These are phyloP conservation scores for Yponomeuta sedellus DNA, from an alignment of 2,888 invertebrate genomes.

Conservation along the genomic window DNA sequence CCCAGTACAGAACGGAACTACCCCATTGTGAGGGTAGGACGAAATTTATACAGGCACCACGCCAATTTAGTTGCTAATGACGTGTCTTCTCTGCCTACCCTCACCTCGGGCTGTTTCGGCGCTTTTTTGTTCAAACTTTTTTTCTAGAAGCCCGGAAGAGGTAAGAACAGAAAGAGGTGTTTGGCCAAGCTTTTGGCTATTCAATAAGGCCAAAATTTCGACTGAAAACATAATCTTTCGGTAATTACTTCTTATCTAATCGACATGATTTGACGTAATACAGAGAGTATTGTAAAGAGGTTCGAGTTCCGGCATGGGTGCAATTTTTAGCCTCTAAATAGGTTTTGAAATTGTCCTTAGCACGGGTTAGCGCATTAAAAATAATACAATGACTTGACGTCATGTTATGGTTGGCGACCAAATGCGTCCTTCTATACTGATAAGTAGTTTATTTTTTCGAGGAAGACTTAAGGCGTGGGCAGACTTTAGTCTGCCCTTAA, in stretches of 20 bases:
- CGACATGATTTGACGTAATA: no score
- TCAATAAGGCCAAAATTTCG: no score
- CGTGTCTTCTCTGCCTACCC: constrained; percentile 4
- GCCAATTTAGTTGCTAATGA: constrained; percentile 6
- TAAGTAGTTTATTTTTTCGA: background rate
- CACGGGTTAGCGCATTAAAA: no score
- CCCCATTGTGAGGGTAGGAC: background rate
- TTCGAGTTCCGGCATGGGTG: no score
- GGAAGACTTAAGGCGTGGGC: background rate
- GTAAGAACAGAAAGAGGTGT: no score
- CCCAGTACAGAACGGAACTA: background rate
- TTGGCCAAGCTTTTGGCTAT: no score
- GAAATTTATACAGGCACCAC: background rate
- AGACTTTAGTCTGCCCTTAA: background rate
- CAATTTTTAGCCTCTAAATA: no score
- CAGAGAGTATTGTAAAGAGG: no score
- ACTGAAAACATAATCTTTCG: no score
- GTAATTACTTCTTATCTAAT: no score
- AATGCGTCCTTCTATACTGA: background rate
- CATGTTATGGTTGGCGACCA: background rate
- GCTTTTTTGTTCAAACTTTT: background rate
- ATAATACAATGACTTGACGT: no score
- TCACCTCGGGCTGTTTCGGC: background rate
- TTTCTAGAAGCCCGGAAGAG: background rate
- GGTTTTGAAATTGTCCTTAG: no score